These are phyloP conservation scores for Lanius ludovicianus DNA, from an alignment of 2,113 vertebrate species.

Conservation along the genomic window DNA sequence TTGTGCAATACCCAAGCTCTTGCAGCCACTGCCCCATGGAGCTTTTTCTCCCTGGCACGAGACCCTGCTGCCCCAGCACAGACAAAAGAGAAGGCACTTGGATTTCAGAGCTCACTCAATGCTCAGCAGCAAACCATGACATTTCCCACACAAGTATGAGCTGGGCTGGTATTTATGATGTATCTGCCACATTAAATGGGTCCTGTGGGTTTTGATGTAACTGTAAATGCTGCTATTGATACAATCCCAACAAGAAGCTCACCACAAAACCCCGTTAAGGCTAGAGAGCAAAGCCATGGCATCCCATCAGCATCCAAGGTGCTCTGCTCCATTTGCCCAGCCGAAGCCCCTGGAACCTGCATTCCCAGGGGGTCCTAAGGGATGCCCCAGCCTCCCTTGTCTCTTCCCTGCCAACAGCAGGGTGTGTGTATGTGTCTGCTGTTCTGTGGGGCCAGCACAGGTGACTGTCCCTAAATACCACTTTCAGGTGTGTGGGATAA, in stretches of 20 bases:
- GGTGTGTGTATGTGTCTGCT: neutral
- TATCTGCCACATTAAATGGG: neutral
- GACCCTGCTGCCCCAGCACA: neutral
- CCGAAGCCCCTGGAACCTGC: rapidly evolving
- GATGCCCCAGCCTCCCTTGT: neutral
- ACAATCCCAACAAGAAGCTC: neutral
- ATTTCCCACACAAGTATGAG: neutral
- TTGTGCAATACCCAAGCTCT: neutral
- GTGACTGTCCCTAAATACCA: neutral
- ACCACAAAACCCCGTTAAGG: neutral
- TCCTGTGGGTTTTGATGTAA: neutral
- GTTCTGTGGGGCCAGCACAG: rapidly evolving
- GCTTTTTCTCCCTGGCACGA: neutral
- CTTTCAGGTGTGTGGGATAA: neutral
- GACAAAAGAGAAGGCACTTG: neutral
- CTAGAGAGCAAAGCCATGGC: neutral
- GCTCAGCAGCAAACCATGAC: neutral
- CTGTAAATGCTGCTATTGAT: neutral
- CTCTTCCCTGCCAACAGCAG: neutral
- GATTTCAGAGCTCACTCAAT: neutral
- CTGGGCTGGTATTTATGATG: neutral
- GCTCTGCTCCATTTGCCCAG: neutral
- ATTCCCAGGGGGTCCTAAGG: rapidly evolving
- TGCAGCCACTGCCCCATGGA: rapidly evolving
- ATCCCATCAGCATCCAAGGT: neutral